phyloP scores from a whole-genome alignment of 2,113 vertebrate genomes.

The Acanthisitta chloris region DNA sequence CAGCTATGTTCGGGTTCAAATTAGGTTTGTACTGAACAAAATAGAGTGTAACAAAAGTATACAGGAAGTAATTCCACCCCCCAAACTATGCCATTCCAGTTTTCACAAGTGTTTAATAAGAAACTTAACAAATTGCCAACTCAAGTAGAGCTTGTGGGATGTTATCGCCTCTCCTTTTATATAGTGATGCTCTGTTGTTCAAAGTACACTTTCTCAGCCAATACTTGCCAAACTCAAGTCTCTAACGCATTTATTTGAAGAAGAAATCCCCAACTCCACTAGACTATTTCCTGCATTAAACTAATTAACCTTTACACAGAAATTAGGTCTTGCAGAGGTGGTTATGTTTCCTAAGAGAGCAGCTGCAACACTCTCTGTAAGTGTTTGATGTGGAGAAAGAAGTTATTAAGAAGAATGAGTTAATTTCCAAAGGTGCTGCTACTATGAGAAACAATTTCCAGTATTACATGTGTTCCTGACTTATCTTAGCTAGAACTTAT shows the following conservation, averaged over 20 bases:
- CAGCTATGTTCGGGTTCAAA: background rate
- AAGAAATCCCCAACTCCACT: background rate
- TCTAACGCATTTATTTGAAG: background rate
- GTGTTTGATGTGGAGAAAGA: background rate
- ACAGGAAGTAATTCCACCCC: background rate
- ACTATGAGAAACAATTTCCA: background rate
- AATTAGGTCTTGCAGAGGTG: background rate
- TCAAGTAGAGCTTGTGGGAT: background rate
- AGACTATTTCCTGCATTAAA: slow-evolving; percentile 1
- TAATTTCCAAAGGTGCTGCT: background rate
- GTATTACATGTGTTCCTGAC: background rate
- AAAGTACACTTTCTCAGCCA: background rate
- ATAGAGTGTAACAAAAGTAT: background rate
- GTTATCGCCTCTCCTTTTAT: background rate
- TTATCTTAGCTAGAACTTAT: background rate
- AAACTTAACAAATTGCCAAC: background rate
- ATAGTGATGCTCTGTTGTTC: background rate
- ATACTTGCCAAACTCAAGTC: background rate
- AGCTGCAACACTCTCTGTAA: background rate
- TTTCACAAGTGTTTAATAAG: background rate
- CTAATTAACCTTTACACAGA: slow-evolving; percentile 20
- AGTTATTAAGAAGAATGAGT: background rate
- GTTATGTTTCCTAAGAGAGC: background rate
- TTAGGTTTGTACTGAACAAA: slow-evolving; percentile 1
- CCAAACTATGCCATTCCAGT: background rate